Percentiles rank a stretch among this genome's conserved stretches.
phyloP scores from a whole-genome alignment of 2,113 vertebrate genomes.

The Lepidiolamprologus cunningtoni region DNA sequence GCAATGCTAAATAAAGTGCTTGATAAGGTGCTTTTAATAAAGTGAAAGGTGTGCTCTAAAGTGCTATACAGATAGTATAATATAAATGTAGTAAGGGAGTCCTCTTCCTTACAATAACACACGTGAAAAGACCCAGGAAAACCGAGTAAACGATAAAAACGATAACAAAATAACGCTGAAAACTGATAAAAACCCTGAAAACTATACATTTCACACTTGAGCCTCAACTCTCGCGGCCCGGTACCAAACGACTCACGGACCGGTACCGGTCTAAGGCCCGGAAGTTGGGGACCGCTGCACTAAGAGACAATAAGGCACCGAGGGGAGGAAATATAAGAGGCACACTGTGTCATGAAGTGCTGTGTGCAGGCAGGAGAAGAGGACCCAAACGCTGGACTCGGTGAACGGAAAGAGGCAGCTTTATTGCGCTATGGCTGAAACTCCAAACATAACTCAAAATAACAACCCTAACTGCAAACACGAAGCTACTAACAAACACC shows the following conservation, averaged over 20 bases:
- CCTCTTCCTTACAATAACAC: too few relatives aligned
- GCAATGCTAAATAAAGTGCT: too few relatives aligned
- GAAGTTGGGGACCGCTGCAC: fast-evolving
- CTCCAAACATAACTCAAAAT: background rate
- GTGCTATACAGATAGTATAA: too few relatives aligned
- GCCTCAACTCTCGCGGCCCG: too few relatives aligned
- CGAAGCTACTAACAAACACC: background rate
- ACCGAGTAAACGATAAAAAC: fast-evolving
- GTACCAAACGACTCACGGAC: too few relatives aligned
- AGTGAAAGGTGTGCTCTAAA: too few relatives aligned
- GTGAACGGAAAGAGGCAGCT: background rate
- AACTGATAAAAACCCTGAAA: too few relatives aligned
- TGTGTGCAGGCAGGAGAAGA: background rate
- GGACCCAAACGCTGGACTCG: background rate
- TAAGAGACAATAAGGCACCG: fast-evolving
- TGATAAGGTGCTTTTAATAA: too few relatives aligned
- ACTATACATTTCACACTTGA: fast-evolving
- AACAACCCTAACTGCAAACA: background rate
- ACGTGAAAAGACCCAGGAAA: too few relatives aligned
- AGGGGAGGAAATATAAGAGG: background rate
- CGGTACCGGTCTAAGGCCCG: fast-evolving
- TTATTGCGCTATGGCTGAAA: background rate
- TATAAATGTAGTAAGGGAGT: too few relatives aligned
- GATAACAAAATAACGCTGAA: too few relatives aligned
- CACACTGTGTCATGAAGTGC: background rate